These are phyloP conservation scores for Vimba vimba DNA, from an alignment of 2,113 vertebrate species.

Conservation along the genomic window DNA sequence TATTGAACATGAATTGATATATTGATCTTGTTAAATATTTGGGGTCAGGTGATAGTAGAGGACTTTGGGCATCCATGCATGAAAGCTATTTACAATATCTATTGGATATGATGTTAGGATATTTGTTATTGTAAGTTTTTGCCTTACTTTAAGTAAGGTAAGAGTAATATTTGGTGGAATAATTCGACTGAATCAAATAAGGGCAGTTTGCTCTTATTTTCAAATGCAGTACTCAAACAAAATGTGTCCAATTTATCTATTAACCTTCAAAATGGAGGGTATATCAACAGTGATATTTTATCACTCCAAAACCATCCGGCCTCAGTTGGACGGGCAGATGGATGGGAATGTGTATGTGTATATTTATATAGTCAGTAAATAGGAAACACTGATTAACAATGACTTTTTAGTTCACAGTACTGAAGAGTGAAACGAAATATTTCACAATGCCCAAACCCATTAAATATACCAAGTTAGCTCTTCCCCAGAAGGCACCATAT, in stretches of 20 bases:
- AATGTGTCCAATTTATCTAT: background rate
- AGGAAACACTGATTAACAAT: background rate
- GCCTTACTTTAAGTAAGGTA: background rate
- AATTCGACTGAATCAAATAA: background rate
- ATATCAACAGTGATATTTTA: background rate
- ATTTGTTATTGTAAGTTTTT: background rate
- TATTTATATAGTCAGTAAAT: background rate
- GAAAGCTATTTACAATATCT: background rate
- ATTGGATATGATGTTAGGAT: background rate
- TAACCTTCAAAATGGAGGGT: background rate
- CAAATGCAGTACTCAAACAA: background rate
- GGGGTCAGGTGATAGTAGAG: background rate
- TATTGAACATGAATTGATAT: no score
- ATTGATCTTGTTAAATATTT: no score
- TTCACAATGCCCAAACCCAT: background rate
- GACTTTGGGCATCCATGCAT: background rate
- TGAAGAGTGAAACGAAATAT: background rate
- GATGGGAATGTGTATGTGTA: background rate
- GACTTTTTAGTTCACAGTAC: background rate
- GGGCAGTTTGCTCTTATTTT: background rate
- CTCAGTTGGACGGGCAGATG: background rate
- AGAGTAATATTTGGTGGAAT: background rate
- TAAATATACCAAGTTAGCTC: slow-evolving; percentile 7
- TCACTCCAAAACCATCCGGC: background rate
- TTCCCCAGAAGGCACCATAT: slow-evolving; percentile 29